Evolutionary conservation across 2,113 vertebrate genomes (phyloP).

Genomic region (Pseudorasbora parva): DNA sequence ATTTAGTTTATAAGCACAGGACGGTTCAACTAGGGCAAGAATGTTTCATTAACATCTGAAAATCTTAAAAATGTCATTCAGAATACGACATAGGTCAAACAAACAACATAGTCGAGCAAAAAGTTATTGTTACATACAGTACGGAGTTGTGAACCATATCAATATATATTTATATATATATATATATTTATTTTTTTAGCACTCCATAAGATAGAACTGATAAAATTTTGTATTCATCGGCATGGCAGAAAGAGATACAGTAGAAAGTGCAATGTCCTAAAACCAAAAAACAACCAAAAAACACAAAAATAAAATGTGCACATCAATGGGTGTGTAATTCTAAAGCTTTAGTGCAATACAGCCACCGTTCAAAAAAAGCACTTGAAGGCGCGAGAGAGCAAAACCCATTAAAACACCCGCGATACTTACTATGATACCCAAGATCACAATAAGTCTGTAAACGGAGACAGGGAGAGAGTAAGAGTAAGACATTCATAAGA

Average conservation of each 20-base stretch:
- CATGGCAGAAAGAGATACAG: slow-evolving; percentile 48
- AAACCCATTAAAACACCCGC: slow-evolving; percentile 43
- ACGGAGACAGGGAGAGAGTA: slow-evolving; percentile 51
- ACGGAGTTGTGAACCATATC: slow-evolving; percentile 43
- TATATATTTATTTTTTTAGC: background rate
- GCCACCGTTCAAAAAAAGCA: slow-evolving; percentile 61
- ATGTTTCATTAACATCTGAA: slow-evolving; percentile 25
- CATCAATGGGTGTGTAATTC: slow-evolving; percentile 50
- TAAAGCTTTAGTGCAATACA: slow-evolving; percentile 72
- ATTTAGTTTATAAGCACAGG: slow-evolving; percentile 1
- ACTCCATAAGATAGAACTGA: slow-evolving; percentile 36
- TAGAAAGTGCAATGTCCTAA: slow-evolving; percentile 63
- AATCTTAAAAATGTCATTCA: slow-evolving; percentile 19
- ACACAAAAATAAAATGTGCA: slow-evolving; percentile 49
- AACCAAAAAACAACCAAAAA: slow-evolving; percentile 10
- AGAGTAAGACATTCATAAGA: slow-evolving; percentile 61
- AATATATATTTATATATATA: slow-evolving; percentile 51
- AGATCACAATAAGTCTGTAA: slow-evolving; percentile 64
- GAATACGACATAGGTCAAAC: slow-evolving; percentile 35
- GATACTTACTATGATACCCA: slow-evolving; percentile 48
- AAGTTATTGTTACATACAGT: slow-evolving; percentile 44
- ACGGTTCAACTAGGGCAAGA: background rate
- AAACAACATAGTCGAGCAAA: slow-evolving; percentile 31
- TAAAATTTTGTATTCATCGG: slow-evolving; percentile 42
- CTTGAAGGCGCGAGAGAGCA: slow-evolving; percentile 52